A percentile compares a stretch with the other conserved stretches of the same genome.
Conservation (phyloP, 2,888 invertebrate genomes). For the Callyntrura guangdongensis region DNA sequence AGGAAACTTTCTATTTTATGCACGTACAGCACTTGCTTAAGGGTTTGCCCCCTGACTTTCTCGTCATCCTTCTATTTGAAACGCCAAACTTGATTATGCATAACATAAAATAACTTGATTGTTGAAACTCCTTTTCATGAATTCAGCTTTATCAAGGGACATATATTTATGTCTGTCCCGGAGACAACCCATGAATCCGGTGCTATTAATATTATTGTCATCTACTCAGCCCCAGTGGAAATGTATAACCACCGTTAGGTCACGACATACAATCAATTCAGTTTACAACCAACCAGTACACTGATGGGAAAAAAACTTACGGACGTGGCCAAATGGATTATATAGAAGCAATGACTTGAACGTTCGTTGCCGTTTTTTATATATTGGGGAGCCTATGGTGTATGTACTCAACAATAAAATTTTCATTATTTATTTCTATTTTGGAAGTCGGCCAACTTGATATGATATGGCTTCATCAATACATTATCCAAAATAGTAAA, state of each 20-base stretch:
- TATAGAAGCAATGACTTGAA: background rate
- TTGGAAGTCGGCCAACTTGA: conserved; percentile 18
- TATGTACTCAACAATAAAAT: conserved; percentile 33
- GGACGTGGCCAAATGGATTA: conserved; percentile 1
- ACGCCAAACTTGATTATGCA: too few species aligned
- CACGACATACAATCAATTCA: background rate
- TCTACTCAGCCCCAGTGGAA: background rate
- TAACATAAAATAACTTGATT: too few species aligned
- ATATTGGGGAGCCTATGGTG: too few species aligned
- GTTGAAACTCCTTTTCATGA: background rate
- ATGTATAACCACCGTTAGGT: background rate
- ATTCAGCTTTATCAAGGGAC: too few species aligned
- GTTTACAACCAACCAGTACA: conserved; percentile 33
- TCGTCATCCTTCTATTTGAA: too few species aligned
- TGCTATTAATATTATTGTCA: background rate
- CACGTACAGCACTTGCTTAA: too few species aligned
- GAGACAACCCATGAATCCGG: background rate
- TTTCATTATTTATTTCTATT: background rate
- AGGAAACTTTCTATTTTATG: too few species aligned
- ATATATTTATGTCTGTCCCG: too few species aligned
- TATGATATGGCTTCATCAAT: background rate
- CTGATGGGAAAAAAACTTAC: background rate
- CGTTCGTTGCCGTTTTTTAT: too few species aligned
- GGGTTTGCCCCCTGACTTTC: too few species aligned
- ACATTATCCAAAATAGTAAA: background rate